Evolutionary conservation across 1,140 invertebrate species (phyloP).

Genomic region (Calephelis virginiensis): DNA sequence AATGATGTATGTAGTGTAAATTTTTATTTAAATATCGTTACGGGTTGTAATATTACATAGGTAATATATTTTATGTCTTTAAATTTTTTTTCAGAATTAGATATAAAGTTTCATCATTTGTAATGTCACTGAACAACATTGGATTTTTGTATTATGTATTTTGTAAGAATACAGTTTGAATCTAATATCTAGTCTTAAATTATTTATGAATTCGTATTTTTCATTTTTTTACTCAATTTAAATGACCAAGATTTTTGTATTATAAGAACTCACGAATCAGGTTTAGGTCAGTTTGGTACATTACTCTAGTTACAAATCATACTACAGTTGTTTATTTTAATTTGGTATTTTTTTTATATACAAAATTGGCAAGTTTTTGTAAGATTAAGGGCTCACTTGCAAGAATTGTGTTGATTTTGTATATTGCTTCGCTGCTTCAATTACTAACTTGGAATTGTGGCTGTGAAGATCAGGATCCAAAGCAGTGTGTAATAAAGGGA

Average conservation of each 20-base stretch:
- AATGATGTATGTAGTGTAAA: constrained; percentile 13
- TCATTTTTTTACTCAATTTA: constrained; percentile 31
- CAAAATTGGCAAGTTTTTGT: constrained; percentile 43
- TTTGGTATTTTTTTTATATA: constrained; percentile 30
- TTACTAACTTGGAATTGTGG: constrained; percentile 25
- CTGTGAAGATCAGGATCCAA: constrained; percentile 40
- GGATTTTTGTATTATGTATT: constrained; percentile 19
- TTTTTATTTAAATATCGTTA: constrained; percentile 20
- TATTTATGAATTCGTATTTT: constrained; percentile 26
- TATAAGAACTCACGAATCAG: constrained; percentile 29
- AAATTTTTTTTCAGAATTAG: constrained; percentile 7
- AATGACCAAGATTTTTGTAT: constrained; percentile 40
- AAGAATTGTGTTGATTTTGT: constrained; percentile 46
- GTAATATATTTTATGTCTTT: constrained; percentile 21
- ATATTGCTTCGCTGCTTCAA: constrained; percentile 39
- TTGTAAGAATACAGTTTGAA: constrained; percentile 16
- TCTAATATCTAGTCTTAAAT: constrained; percentile 34
- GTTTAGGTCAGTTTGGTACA: constrained; percentile 32
- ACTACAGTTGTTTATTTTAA: constrained; percentile 16
- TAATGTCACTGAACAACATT: constrained; percentile 37
- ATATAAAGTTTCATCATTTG: constrained; percentile 17
- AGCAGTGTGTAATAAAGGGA: constrained; percentile 9
- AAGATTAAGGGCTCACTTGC: constrained; percentile 59
- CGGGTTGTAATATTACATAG: constrained; percentile 22
- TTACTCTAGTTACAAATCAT: constrained; percentile 23